A percentile compares a stretch with the other conserved stretches of the same genome.
Conservation (phyloP, 1,140 invertebrate species). For the Heliconius nattereri region DNA sequence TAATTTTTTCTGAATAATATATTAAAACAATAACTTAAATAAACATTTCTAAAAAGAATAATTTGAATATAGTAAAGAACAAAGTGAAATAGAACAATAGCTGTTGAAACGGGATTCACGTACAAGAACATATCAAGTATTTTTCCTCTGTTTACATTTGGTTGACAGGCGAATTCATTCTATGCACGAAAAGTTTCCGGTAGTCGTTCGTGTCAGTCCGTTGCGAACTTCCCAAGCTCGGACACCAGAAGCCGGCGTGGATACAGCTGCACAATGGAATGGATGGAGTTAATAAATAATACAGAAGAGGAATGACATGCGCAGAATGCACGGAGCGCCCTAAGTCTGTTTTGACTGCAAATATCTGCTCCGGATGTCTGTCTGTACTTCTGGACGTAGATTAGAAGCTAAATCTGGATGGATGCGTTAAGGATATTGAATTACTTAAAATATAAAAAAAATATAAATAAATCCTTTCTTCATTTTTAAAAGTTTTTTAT, state of each 20-base stretch:
- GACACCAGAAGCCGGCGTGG: constrained; percentile 69
- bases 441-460: too few species aligned
- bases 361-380: constrained; percentile 73
- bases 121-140: constrained; percentile 27
- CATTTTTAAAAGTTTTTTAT: not conserved
- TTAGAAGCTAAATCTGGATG: constrained; percentile 49
- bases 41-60: not conserved
- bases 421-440: constrained; percentile 42
- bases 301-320: constrained; percentile 75
- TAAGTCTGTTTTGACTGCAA: constrained; percentile 80
- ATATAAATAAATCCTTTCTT: not conserved
- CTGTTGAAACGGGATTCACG: constrained; percentile 24
- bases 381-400: constrained; percentile 49
- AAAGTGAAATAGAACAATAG: constrained; percentile 24
- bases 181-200: constrained; percentile 76
- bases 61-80: not conserved
- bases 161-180: constrained; percentile 73
- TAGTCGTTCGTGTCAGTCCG: constrained; percentile 66
- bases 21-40: not conserved
- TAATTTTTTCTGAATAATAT: not conserved
- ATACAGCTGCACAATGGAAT: constrained; percentile 77
- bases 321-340: constrained; percentile 68
- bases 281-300: constrained; percentile 81
- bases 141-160: constrained; percentile 53
- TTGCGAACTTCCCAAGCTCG: constrained; percentile 63